These are phyloP conservation scores for Villa cingulata DNA, from an alignment of 2,888 invertebrate species.

Conservation along the genomic window DNA sequence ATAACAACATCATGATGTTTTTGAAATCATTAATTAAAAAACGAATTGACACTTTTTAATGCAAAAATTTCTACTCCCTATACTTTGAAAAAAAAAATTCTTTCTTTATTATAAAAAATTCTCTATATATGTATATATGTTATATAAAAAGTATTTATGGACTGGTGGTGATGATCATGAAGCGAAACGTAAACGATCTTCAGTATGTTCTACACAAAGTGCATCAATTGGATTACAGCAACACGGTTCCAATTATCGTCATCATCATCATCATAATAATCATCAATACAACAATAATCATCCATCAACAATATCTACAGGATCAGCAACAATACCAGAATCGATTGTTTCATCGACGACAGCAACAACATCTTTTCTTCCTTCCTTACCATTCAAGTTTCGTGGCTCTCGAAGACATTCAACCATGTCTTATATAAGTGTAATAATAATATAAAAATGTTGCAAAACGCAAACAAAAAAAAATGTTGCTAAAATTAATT, in stretches of 20 bases:
- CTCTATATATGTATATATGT: neutral
- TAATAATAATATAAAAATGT: slow-evolving; percentile 18
- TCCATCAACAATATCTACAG: neutral
- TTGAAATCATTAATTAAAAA: no score
- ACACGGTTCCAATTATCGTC: no score
- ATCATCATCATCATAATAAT: no score
- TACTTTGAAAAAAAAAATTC: no score
- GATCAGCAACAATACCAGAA: neutral
- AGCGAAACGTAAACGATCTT: slow-evolving; percentile 11
- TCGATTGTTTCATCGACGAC: neutral
- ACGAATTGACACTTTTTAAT: no score
- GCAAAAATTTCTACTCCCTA: no score
- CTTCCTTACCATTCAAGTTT: slow-evolving; percentile 23
- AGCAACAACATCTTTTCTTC: slow-evolving; percentile 1
- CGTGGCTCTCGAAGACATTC: slow-evolving; percentile 30
- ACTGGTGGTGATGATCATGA: neutral
- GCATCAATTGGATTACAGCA: slow-evolving; percentile 4
- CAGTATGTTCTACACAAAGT: slow-evolving; percentile 13
- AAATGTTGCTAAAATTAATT: neutral
- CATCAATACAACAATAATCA: neutral
- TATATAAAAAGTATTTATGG: neutral
- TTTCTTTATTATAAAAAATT: no score
- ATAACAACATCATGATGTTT: no score
- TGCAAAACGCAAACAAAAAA: neutral
- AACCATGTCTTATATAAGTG: slow-evolving; percentile 34